Evolutionary conservation across 2,797 vertebrate genomes (phyloP), one percentile per base, ranked within the genome.

Genomic region (Brachyrhaphis roseni): DNA sequence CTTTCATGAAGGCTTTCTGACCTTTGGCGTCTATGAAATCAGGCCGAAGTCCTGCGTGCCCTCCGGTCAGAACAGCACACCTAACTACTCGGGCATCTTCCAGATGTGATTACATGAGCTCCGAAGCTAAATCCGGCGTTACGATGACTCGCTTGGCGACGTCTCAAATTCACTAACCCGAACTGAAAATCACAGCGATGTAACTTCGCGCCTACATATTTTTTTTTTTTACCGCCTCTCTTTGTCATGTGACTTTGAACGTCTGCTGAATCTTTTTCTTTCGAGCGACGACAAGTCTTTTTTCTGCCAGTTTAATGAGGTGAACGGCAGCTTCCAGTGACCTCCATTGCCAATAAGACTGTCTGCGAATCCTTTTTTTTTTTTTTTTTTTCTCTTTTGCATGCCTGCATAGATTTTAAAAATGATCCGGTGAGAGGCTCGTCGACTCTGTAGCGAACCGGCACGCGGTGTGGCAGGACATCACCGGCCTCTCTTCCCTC

Each of bases 291-390:
- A 88, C 92, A 89, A 34, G 93, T 89, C 90, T 92, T 92, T 94
- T 90, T 23, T 8, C 49, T 87, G 91, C 85, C 89, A 91, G 86
- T 97, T 99, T 97, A 96, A 99, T 99, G 98, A 99, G 98, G 97
- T 98, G 98, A 99, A 97, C 93, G 73, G 92, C 95, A 94, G 95
- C 87, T 91, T 84, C 91, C 88, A 95, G 92, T 91, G 83, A 96
- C 90, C 91, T 90, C 93, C 93, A 81, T 91, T 86, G 84, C 94
- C 94, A 89, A 85, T 94, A 92, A 95, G 96, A 87, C 93, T 94
- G 92, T 94, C 90, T 93, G 92, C 87, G 91, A 96, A 95, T 95
- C 87, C 2, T 16, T 93, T 93, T 93, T 96, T 97, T 93, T 84
- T 94, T 94, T 51, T 51, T 51, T 23, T 23, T 3, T 8, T 51